Evolutionary conservation across 1,140 invertebrate species (phyloP).

Genomic region (Drosophila bocki): DNA sequence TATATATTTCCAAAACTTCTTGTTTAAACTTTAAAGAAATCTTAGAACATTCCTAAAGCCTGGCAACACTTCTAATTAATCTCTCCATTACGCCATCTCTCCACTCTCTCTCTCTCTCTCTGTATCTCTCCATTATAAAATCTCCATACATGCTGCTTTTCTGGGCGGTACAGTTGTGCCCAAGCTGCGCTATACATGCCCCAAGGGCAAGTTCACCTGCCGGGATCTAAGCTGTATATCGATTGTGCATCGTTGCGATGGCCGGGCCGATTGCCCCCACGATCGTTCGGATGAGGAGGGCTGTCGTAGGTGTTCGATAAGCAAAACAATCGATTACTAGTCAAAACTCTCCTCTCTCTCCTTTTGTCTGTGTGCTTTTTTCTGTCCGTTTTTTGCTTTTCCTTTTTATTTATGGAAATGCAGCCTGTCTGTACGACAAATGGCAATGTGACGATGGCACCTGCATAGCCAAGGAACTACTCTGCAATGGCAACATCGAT

Average conservation of each 20-base stretch:
- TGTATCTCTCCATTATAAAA: slow-evolving; percentile 9
- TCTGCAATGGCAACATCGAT: slow-evolving; percentile 89
- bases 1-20: neutral
- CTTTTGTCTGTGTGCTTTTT: neutral
- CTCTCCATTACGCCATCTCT: neutral
- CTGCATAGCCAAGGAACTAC: slow-evolving; percentile 87
- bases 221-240: slow-evolving; percentile 90
- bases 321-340: neutral
- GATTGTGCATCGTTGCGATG: slow-evolving; percentile 87
- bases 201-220: slow-evolving; percentile 87
- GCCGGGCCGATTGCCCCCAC: slow-evolving; percentile 86
- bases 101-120: slow-evolving; percentile 22
- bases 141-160: slow-evolving; percentile 24
- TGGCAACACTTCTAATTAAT: neutral
- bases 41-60: neutral
- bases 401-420: slow-evolving; percentile 23
- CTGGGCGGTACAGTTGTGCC: slow-evolving; percentile 70
- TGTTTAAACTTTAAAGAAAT: neutral
- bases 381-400: neutral
- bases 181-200: slow-evolving; percentile 84
- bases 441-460: slow-evolving; percentile 88
- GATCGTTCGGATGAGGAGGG: slow-evolving; percentile 87
- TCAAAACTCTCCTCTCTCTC: neutral
- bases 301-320: slow-evolving; percentile 86
- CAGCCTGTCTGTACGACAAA: slow-evolving; percentile 87